Percentiles rank a stretch among this genome's conserved stretches.
Evolutionary conservation across 2,797 vertebrate species (phyloP).

Genomic region (Pseudomugil gertrudae): DNA sequence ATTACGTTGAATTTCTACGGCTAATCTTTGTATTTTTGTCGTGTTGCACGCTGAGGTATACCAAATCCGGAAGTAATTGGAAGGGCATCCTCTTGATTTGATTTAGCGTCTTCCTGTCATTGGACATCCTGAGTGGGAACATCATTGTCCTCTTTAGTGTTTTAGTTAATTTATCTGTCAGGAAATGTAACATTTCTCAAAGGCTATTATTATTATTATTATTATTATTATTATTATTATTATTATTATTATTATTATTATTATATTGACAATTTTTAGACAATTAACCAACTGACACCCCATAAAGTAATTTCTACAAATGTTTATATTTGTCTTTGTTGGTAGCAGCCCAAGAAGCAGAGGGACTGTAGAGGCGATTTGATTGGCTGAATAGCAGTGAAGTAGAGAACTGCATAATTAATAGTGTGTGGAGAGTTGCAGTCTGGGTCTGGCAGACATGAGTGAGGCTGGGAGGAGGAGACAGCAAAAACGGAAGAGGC

Average conservation of each 20-base stretch:
- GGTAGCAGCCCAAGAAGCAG: slow-evolving; percentile 3
- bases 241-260: background rate
- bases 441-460: slow-evolving; percentile 26
- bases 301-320: background rate
- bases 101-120: background rate
- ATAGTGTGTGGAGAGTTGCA: slow-evolving; percentile 39
- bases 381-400: slow-evolving; percentile 57
- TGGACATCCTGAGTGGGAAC: background rate
- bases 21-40: background rate
- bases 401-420: slow-evolving; percentile 58
- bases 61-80: slow-evolving; percentile 37
- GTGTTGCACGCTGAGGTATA: rapidly evolving
- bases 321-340: slow-evolving; percentile 7
- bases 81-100: slow-evolving; percentile 9
- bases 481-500: slow-evolving; percentile 42
- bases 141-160: background rate
- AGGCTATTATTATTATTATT: background rate
- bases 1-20: background rate
- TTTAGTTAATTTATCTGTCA: background rate
- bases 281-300: no score
- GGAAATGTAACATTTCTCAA: background rate
- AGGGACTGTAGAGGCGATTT: slow-evolving; percentile 27
- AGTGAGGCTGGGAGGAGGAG: slow-evolving; percentile 37
- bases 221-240: background rate
- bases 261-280: background rate